A percentile compares a stretch with the other conserved stretches of the same genome.
These are phyloP conservation scores for Apolygus lucorum DNA, from an alignment of 1,140 invertebrate species.

Conservation along the genomic window DNA sequence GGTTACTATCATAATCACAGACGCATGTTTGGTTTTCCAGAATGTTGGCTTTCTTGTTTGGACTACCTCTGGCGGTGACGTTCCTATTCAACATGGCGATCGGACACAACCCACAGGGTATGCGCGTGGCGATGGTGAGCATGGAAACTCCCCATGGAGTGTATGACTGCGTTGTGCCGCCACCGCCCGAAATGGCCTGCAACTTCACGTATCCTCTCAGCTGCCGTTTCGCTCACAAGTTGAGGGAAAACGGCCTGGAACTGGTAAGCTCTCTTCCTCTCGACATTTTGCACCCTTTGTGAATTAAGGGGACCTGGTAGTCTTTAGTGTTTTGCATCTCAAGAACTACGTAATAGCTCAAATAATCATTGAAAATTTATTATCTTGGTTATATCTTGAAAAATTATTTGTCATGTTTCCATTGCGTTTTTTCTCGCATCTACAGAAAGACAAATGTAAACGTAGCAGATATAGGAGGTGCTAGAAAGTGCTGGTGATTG, in stretches of 20 bases:
- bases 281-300: too few relatives aligned
- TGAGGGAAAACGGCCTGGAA: slow-evolving; percentile 21
- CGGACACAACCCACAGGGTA: slow-evolving; percentile 27
- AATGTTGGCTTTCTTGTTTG: slow-evolving; percentile 28
- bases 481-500: too few relatives aligned
- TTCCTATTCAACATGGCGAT: slow-evolving; percentile 29
- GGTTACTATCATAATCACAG: not conserved
- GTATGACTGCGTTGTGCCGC: slow-evolving; percentile 13
- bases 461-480: too few relatives aligned
- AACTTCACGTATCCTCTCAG: slow-evolving; percentile 27
- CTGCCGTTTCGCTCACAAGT: slow-evolving; percentile 28
- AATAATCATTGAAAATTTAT: too few relatives aligned
- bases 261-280: too few relatives aligned
- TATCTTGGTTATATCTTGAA: too few relatives aligned
- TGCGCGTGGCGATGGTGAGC: slow-evolving; percentile 29
- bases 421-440: too few relatives aligned
- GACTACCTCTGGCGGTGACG: slow-evolving; percentile 29
- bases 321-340: too few relatives aligned
- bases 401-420: too few relatives aligned
- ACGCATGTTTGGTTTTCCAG: slow-evolving; percentile 17
- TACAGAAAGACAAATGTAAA: too few relatives aligned
- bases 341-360: too few relatives aligned
- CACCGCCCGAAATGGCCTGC: not conserved
- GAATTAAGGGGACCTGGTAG: too few relatives aligned
- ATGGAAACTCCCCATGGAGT: slow-evolving; percentile 5